Conservation (phyloP, 1,140 invertebrate species). For the Augochlora pura region DNA sequence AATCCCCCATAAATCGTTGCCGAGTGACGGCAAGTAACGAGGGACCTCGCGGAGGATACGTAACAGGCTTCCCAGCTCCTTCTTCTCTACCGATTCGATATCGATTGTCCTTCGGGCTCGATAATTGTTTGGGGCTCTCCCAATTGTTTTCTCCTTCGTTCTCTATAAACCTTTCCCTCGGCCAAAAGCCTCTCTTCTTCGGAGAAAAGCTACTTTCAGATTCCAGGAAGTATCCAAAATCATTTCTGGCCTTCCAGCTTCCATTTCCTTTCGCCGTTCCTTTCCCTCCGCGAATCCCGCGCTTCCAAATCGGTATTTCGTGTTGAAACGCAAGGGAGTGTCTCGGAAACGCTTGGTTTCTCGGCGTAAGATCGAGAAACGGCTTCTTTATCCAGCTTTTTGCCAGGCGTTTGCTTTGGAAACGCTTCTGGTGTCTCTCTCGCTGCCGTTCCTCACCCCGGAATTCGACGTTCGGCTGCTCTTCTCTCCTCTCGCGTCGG, state of each 20-base stretch:
- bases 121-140: background rate
- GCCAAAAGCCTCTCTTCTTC: too few relatives aligned
- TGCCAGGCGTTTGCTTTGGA: slow-evolving; percentile 12
- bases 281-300: too few relatives aligned
- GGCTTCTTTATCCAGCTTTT: background rate
- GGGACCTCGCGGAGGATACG: background rate
- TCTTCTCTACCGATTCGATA: background rate
- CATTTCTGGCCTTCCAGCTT: background rate
- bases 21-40: slow-evolving; percentile 40
- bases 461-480: background rate
- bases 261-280: background rate
- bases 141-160: too few relatives aligned
- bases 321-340: background rate
- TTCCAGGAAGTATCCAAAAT: too few relatives aligned
- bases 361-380: background rate
- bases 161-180: too few relatives aligned
- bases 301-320: too few relatives aligned
- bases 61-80: background rate
- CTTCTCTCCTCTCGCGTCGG: background rate
- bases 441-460: too few relatives aligned
- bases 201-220: too few relatives aligned
- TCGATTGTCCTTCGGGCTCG: background rate
- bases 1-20: slow-evolving; percentile 32
- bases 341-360: background rate
- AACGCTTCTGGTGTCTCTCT: background rate